phyloP scores from a whole-genome alignment of 1,140 invertebrate genomes.

The Drosophila eugracilis region DNA sequence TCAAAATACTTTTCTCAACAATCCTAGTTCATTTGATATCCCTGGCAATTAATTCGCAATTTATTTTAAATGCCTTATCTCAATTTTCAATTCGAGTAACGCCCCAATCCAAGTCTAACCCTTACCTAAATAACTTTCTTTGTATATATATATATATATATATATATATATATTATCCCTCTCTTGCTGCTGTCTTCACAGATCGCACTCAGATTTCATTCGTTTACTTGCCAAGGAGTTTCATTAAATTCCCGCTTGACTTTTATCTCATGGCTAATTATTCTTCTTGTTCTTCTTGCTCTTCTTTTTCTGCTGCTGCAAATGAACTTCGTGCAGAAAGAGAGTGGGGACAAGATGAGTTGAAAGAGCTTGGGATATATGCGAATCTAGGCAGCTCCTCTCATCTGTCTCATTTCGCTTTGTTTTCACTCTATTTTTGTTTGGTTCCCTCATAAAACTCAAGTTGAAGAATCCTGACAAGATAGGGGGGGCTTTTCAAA shows the following conservation, averaged over 20 bases:
- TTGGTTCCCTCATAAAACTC: slow-evolving; percentile 52
- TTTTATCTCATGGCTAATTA: slow-evolving; percentile 56
- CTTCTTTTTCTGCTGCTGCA: slow-evolving; percentile 17
- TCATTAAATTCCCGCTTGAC: slow-evolving; percentile 40
- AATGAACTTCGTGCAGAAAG: slow-evolving; percentile 46
- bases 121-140: too few species aligned
- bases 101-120: not conserved
- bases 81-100: not conserved
- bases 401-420: slow-evolving; percentile 7
- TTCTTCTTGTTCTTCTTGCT: slow-evolving; percentile 25
- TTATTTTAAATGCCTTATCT: not conserved
- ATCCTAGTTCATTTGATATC: not conserved
- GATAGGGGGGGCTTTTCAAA: not conserved
- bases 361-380: not conserved
- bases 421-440: slow-evolving; percentile 39
- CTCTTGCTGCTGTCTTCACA: slow-evolving; percentile 2
- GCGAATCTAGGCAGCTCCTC: not conserved
- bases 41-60: not conserved
- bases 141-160: too few species aligned
- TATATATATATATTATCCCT: not conserved
- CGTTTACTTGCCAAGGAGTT: slow-evolving; percentile 23
- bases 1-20: too few species aligned
- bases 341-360: not conserved
- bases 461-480: slow-evolving; percentile 39
- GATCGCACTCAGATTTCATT: slow-evolving; percentile 32